phyloP scores from a whole-genome alignment of 2,888 invertebrate genomes.

The Lamellibrachia satsuma region DNA sequence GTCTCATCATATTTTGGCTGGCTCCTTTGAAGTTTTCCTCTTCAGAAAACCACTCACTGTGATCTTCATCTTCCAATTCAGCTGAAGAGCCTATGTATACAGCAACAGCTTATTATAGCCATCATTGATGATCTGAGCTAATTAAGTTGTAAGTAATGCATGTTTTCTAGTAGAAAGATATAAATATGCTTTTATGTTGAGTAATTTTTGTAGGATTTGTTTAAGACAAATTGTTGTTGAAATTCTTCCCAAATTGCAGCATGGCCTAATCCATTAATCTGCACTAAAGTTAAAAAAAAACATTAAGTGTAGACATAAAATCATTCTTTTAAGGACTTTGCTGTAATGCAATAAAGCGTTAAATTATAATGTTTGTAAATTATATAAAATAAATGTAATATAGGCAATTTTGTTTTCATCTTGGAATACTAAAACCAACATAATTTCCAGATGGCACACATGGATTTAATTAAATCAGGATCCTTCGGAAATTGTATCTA shows the following conservation, averaged over 20 bases:
- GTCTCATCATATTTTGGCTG: not conserved
- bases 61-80: constrained; percentile 9
- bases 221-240: not conserved
- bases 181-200: not conserved
- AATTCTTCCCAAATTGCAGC: not conserved
- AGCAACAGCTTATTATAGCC: not conserved
- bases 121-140: not conserved
- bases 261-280: not conserved
- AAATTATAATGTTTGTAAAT: too few relatives aligned
- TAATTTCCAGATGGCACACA: too few relatives aligned
- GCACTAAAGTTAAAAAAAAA: not conserved
- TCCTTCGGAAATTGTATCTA: too few relatives aligned
- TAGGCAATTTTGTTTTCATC: too few relatives aligned
- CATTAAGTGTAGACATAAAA: not conserved
- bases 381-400: too few relatives aligned
- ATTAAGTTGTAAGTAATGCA: not conserved
- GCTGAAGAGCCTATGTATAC: not conserved
- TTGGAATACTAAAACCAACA: too few relatives aligned
- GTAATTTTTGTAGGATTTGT: not conserved
- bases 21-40: not conserved
- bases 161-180: not conserved
- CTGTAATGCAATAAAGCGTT: not conserved
- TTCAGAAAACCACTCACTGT: not conserved
- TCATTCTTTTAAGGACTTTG: not conserved
- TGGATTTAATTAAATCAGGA: too few relatives aligned